Conservation (phyloP, 2,888 invertebrate genomes). For the Acanthoscelides obtectus region DNA sequence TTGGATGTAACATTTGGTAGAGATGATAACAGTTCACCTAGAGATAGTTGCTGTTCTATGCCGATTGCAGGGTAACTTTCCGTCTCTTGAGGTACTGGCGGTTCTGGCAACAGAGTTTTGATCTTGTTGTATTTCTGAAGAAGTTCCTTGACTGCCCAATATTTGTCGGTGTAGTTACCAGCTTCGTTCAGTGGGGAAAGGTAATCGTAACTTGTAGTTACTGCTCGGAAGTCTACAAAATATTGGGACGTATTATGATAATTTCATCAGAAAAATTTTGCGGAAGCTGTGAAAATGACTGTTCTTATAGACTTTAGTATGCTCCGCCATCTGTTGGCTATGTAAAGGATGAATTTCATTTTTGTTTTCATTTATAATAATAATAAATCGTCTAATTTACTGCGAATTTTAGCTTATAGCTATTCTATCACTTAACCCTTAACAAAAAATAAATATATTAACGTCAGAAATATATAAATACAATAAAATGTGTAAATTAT, state of each 20-base stretch:
- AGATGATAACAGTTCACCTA: constrained; percentile 18
- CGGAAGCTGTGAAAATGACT: neutral
- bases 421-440: too few species aligned
- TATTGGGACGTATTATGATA: neutral
- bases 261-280: neutral
- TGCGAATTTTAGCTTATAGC: too few species aligned
- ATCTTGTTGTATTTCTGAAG: constrained; percentile 37
- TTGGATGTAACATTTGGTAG: constrained; percentile 16
- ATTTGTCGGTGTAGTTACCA: constrained; percentile 79
- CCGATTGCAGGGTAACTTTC: constrained; percentile 58
- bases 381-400: too few species aligned
- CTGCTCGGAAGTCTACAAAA: constrained; percentile 29
- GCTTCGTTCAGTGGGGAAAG: constrained; percentile 88
- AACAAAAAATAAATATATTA: too few species aligned
- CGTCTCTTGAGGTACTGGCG: constrained; percentile 69
- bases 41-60: constrained; percentile 27
- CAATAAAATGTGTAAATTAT: too few species aligned
- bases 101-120: constrained; percentile 49
- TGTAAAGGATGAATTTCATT: too few species aligned
- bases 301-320: too few species aligned
- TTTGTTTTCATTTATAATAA: too few species aligned
- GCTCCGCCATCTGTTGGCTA: too few species aligned
- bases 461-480: too few species aligned
- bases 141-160: constrained; percentile 55
- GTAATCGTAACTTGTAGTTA: constrained; percentile 63